These are phyloP conservation scores for Trididemnum miniatum DNA, from an alignment of 23 tunicate genomes.

Conservation along the genomic window DNA sequence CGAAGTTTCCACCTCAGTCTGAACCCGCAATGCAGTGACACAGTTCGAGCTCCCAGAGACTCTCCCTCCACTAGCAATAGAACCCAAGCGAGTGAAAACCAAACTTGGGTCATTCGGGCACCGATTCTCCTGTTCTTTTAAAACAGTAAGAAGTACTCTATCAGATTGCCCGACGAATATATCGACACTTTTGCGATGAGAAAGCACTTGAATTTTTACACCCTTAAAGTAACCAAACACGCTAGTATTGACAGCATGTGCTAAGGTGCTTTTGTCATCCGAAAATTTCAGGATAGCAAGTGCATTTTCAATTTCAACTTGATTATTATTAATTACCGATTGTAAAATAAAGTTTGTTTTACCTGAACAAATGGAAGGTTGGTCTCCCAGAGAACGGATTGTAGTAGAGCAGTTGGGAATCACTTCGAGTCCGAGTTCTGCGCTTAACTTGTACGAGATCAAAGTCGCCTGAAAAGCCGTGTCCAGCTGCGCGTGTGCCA, in stretches of 20 bases:
- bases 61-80: slow-evolving; percentile 2
- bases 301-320: not conserved
- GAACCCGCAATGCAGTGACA: not conserved
- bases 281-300: not conserved
- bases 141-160: not conserved
- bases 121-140: not conserved
- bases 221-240: slow-evolving; percentile 5
- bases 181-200: not conserved
- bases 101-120: not conserved
- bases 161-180: not conserved
- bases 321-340: not conserved
- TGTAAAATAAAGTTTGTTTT: not conserved
- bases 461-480: not conserved
- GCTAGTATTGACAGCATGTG: not conserved
- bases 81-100: not conserved
- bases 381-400: not conserved
- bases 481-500: not conserved
- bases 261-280: not conserved
- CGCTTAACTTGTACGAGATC: not conserved
- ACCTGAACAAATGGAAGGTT: not conserved
- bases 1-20: too few species aligned
- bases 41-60: not conserved
- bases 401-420: not conserved
- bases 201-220: not conserved
- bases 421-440: not conserved